Base-by-base conservation (phyloP, 2,888 invertebrate species). In the Drosophila paranaensis region DNA sequence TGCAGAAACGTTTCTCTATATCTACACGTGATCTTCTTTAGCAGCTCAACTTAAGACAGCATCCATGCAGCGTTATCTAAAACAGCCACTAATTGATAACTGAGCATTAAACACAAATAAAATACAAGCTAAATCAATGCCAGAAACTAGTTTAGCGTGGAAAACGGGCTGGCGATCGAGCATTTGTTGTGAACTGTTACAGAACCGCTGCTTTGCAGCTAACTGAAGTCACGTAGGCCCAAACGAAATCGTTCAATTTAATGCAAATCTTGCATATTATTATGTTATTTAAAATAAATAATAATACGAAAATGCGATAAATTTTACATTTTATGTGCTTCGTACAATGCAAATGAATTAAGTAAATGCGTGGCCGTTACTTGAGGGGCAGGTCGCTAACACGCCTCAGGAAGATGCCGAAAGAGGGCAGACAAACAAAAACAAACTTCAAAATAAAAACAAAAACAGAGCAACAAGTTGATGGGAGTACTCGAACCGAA, bases 171-270 rank as follows among this genome's bases (percentile, higher is more conserved):
- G 27, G 16, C 51, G 27, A 16, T 30, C 62, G 46, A 45, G 33
- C 56, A 20, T 63, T 58, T 57, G 35, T 37, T 56, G 42, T 42
- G 63, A 70, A 56, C 55, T 53, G 57, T 60, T 58, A 64, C 64
- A 73, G 79, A 84, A 78, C 75, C 57, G 70, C 72, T 78, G 70
- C 72, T 78, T 74, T 68, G 55, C 56, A 53, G 46, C 51, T 35
- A 58, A 54, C 60, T 61, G 37, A n/a, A 62, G 83, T 90, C 83
- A 84, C 90, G 83, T 84, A 84, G 87, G 71, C 83, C 83, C 71
- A 39, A 39, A 58, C 11, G 30, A 14, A 60, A 60, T 63, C 35
- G 46, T 66, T 64, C 14, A 20, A 62, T 51, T 70, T 40, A 62
- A 77, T 63, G 60, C 77, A 71, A 77, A 71, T 80, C 16, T 60